These are phyloP conservation scores for Pangasius djambal DNA, from an alignment of 2,797 vertebrate species.

Conservation along the genomic window DNA sequence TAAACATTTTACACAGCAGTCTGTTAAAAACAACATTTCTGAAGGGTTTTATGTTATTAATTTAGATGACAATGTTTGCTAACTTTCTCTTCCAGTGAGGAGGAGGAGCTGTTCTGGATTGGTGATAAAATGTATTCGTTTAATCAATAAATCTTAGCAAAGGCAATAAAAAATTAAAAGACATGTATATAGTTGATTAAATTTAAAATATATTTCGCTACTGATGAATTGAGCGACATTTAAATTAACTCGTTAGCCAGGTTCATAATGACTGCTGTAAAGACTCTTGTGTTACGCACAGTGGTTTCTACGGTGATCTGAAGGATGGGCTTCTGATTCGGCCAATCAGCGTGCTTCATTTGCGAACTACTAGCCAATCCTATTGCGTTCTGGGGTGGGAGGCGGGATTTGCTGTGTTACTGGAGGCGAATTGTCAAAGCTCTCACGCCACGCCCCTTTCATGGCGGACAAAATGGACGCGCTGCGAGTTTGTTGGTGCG, in stretches of 20 bases:
- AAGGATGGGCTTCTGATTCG: no score
- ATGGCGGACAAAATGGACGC: constrained; percentile 23
- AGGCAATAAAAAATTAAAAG: not conserved
- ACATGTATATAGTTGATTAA: not conserved
- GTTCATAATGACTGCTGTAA: not conserved
- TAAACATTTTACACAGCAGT: not conserved
- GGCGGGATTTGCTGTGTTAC: not conserved
- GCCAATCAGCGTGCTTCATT: not conserved
- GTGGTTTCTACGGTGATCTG: not conserved
- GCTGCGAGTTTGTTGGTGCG: not conserved
- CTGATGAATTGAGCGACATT: not conserved
- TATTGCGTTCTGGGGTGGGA: no score
- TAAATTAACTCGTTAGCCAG: not conserved
- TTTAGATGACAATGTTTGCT: not conserved
- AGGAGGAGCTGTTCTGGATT: not conserved
- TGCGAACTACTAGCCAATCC: not conserved
- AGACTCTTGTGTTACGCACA: not conserved
- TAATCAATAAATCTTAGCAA: not conserved
- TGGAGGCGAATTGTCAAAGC: not conserved
- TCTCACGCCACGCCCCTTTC: not conserved
- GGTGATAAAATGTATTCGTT: not conserved
- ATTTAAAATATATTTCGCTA: not conserved
- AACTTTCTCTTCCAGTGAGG: not conserved
- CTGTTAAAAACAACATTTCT: not conserved
- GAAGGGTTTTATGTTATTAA: not conserved